A percentile compares a stretch with the other conserved stretches of the same genome.
These are phyloP conservation scores for Poecilia wingei DNA, from an alignment of 2,797 vertebrate species.

Conservation along the genomic window DNA sequence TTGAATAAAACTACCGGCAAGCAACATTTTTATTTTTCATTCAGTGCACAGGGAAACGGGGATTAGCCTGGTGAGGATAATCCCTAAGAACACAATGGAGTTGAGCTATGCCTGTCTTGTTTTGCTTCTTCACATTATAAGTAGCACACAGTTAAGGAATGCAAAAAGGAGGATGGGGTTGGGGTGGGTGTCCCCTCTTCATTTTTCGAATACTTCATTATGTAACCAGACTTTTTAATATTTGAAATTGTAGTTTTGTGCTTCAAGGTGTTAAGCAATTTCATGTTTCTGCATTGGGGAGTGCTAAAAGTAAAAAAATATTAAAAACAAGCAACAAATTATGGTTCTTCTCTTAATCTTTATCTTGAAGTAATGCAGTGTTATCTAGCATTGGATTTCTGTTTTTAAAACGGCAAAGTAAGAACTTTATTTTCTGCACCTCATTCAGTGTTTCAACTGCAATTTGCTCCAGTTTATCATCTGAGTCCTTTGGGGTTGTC, in stretches of 20 bases:
- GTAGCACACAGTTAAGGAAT: constrained; percentile 4
- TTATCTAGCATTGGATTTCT: neutral
- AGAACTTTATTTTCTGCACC: constrained; percentile 1
- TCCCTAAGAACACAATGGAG: constrained; percentile 44
- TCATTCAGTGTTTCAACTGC: constrained; percentile 6
- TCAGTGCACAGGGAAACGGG: constrained; percentile 47
- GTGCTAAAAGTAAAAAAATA: neutral
- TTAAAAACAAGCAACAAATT: neutral
- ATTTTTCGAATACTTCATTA: neutral
- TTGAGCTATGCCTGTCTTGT: constrained; percentile 22
- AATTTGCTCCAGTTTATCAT: constrained; percentile 7
- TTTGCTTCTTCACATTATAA: constrained; percentile 24
- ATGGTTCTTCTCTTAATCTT: neutral
- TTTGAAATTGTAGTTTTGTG: neutral
- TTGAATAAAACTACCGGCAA: constrained; percentile 53
- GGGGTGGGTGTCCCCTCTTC: neutral
- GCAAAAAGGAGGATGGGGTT: neutral
- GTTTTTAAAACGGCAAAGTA: neutral
- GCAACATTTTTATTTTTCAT: constrained; percentile 52
- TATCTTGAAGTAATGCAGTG: neutral
- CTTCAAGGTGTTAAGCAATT: neutral
- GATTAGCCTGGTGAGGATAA: constrained; percentile 60
- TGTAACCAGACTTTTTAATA: neutral
- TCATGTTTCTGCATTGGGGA: neutral
- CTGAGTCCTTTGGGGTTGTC: constrained; percentile 37